Conservation (phyloP, 1,140 invertebrate genomes). For the Aradophagus sp. region DNA sequence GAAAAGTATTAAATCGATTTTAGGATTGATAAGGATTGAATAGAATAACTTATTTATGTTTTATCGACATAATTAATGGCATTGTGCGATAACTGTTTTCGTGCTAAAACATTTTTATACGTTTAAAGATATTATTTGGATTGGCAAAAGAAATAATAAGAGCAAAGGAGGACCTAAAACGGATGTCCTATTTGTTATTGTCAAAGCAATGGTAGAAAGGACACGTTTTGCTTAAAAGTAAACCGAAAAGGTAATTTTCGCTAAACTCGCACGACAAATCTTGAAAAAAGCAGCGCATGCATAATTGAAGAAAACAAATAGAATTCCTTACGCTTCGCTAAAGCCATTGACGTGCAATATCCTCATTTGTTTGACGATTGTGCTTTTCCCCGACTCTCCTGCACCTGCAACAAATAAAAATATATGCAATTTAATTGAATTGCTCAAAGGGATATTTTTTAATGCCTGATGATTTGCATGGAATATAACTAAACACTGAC, state of each 20-base stretch:
- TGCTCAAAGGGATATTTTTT: constrained; percentile 24
- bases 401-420: constrained; percentile 79
- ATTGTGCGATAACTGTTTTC: no score
- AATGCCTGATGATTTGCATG: constrained; percentile 34
- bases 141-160: no score
- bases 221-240: no score
- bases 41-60: no score
- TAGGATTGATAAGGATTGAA: no score
- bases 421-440: constrained; percentile 24
- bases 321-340: constrained; percentile 85
- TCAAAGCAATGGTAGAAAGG: neutral
- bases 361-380: constrained; percentile 99
- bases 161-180: no score
- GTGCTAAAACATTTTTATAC: no score
- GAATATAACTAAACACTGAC: constrained; percentile 33
- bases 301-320: constrained; percentile 45
- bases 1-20: no score
- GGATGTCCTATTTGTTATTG: no score
- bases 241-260: no score
- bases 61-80: no score
- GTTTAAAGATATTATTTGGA: no score
- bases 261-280: neutral
- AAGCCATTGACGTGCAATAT: constrained; percentile 99
- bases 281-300: constrained; percentile 6
- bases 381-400: constrained; percentile 99